Evolutionary conservation across 2,888 invertebrate species (phyloP), one percentile per base, ranked within the genome.

Genomic region (Theretra japonica): DNA sequence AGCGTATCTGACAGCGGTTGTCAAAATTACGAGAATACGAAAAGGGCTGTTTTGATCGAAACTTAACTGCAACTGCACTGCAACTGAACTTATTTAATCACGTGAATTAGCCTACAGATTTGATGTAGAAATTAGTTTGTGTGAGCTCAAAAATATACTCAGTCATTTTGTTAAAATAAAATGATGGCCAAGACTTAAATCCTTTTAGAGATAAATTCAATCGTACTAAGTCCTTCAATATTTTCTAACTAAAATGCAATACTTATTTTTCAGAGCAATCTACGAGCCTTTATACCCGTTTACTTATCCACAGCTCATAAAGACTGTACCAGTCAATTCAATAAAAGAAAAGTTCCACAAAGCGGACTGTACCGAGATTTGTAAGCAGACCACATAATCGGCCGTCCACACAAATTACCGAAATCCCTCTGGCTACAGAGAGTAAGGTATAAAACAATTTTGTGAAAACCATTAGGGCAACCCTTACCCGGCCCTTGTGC

Each of bases 371-470:
- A 58, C 58, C 8, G 58, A 58, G 41, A 70, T 70, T 70, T 70
- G 58, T 57, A 70, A 70, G 70, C 58, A 58, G 23, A 58, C 58
- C 70, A 25, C 70, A 58, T 58, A 70, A 33, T 58, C 70, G 65
- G 57, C 23, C 48, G 58, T 57, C 58, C 30, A 41, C 33, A 70
- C 70, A 70, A 70, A 57, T 70, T 70, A 70, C 70, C 57, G 41
- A 70, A 70, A 70, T 41, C 70, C 58, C 57, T 70, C 58, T 58
- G 56, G 58, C 70, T 57, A 41, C 56, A 58, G 33, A 70, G 56
- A 58, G 28, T 56, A n/a, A 30, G 21, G 41, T 58, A 60, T 69
- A 69, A 72, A 72, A 72, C 72, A 72, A 72, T 72, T 72, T 50
- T 68, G 60, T 56, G 69, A 59, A 72, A 72, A 69, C 69, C 72